A percentile compares a stretch with the other conserved stretches of the same genome.
Evolutionary conservation across 1,140 invertebrate species (phyloP).

Genomic region (Pomacea maculata): DNA sequence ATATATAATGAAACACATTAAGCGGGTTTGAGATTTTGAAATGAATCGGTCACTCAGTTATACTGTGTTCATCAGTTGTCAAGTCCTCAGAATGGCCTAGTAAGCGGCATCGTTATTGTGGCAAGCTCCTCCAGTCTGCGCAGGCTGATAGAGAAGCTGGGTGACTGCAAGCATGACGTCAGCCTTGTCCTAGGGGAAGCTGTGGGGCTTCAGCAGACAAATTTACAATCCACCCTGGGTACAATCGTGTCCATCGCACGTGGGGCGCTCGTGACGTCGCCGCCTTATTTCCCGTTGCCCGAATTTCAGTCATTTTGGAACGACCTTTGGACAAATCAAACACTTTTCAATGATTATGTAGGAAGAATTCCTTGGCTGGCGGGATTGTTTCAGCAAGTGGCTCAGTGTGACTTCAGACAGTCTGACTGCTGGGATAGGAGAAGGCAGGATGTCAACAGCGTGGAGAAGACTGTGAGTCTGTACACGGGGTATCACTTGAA

Average conservation of each 20-base stretch:
- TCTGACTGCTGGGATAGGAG: not conserved
- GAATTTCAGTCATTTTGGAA: constrained; percentile 8
- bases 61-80: not conserved
- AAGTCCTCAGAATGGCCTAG: constrained; percentile 3
- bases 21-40: no score
- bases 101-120: constrained; percentile 8
- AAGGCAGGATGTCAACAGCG: not conserved
- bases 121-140: not conserved
- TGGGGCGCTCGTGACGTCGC: not conserved
- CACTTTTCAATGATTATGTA: not conserved
- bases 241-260: not conserved
- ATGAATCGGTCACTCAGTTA: no score
- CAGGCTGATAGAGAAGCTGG: not conserved
- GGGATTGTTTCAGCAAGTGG: not conserved
- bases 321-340: not conserved
- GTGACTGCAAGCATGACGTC: not conserved
- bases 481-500: constrained; percentile 12
- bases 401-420: not conserved
- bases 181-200: constrained; percentile 9
- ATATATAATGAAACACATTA: no score
- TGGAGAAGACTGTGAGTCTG: not conserved
- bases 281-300: not conserved
- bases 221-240: not conserved
- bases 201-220: not conserved
- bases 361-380: not conserved